Percentiles rank a stretch among this genome's conserved stretches.
Evolutionary conservation across 2,797 vertebrate species (phyloP).

Genomic region (Sebastes glaucus): DNA sequence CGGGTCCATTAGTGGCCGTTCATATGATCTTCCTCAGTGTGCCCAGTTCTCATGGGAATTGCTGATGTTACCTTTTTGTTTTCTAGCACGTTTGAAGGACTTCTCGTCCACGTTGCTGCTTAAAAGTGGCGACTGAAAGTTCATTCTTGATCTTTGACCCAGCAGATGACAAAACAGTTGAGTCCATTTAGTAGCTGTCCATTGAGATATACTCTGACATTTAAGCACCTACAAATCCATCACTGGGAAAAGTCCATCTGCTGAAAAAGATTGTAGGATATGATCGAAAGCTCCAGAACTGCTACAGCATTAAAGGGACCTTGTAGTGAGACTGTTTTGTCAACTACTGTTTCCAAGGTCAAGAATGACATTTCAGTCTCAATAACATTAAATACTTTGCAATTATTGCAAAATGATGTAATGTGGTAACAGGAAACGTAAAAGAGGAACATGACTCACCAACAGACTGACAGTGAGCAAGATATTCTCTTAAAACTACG

Average conservation of each 20-base stretch:
- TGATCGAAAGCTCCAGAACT: no score
- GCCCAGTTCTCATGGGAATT: background rate
- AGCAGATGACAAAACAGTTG: background rate
- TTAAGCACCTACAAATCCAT: background rate
- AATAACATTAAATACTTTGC: background rate
- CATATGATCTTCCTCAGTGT: background rate
- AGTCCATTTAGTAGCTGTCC: background rate
- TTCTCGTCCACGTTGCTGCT: background rate
- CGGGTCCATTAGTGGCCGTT: background rate
- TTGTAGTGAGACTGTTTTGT: background rate
- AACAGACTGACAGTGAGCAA: background rate
- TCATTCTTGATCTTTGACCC: background rate
- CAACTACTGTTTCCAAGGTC: background rate
- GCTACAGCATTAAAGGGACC: background rate
- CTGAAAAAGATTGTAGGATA: background rate
- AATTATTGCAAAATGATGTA: background rate
- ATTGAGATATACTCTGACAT: background rate
- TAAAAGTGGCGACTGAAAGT: background rate
- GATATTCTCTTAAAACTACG: background rate
- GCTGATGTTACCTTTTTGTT: background rate
- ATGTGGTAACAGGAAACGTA: background rate
- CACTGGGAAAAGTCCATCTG: background rate
- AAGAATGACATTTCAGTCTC: background rate
- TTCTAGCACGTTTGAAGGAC: background rate
- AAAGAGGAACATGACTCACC: background rate